Percentiles rank a stretch among this genome's conserved stretches.
Evolutionary conservation across 2,797 vertebrate genomes (phyloP).

Genomic region (Scleropages formosus): DNA sequence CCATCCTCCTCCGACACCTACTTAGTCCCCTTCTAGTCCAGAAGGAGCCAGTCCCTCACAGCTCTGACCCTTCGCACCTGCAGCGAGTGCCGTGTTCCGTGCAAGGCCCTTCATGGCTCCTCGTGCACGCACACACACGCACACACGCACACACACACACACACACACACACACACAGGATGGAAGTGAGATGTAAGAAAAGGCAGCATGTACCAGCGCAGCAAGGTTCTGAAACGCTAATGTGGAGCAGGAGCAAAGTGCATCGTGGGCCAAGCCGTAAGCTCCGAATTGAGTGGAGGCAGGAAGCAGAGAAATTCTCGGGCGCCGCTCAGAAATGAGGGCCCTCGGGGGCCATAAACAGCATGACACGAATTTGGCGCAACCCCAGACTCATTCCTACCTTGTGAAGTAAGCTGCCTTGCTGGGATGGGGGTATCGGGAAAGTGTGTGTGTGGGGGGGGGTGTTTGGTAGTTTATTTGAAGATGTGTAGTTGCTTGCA

Average conservation of each 20-base stretch:
- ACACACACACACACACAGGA: not conserved
- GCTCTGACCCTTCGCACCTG: no score
- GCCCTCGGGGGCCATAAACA: conserved; percentile 7
- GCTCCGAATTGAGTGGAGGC: conserved; percentile 15
- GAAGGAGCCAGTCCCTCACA: no score
- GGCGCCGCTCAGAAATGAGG: conserved; percentile 24
- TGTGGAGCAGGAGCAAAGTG: not conserved
- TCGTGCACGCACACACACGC: no score
- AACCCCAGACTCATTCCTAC: conserved; percentile 17
- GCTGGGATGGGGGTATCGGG: conserved; percentile 1
- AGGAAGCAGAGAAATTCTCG: conserved; percentile 11
- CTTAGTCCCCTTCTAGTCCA: no score
- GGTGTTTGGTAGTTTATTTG: conserved; percentile 1
- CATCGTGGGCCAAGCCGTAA: not conserved
- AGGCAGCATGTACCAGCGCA: not conserved
- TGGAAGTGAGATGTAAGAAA: not conserved
- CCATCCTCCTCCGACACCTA: no score
- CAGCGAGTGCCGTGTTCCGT: no score
- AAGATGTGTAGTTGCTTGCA: conserved; percentile 34
- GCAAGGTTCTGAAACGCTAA: conserved; percentile 17
- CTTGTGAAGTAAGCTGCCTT: conserved; percentile 22
- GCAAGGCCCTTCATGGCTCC: no score
- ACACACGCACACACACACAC: not conserved
- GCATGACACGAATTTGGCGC: conserved; percentile 17
- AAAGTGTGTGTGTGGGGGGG: not conserved